Base-by-base conservation (phyloP, 1,140 invertebrate genomes). In the Leptinotarsa undecemlineata region DNA sequence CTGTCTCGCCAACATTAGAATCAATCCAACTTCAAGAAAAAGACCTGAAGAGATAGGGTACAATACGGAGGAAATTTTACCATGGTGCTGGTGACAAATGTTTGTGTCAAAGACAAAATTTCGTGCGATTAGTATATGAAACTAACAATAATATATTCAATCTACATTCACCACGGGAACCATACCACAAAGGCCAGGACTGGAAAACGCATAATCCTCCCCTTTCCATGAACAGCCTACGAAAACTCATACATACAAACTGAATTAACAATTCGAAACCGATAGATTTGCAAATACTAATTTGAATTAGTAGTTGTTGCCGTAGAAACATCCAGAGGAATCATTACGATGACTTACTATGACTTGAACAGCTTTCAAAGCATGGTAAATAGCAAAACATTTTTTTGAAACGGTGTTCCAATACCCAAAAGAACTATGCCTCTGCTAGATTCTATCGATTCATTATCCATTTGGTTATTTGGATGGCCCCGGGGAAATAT, bases 341-440 rank as follows among this genome's bases (percentile, higher is more conserved):
- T 92, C 21, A 98, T 99, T 74, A 97, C 94, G 14, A 98, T 95
- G 33, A 92, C 97, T 11, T 99, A 94, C 87, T 99, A 96, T 85
- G 98, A 99, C 86, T 86, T 91, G 21, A 86, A 91, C 61, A 91
- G 91, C 84, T 86, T 98, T 1, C 87, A 88, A 77, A 90, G 93
- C 23, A 86, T 96, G 23, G 84, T 88, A 48, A 89, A 99, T 87
- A 91, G 96, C 6, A 85, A 90, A 75, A 90, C 90, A 78, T 98
- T 96, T 86, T 99, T 99, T 84, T 86, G 90, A 81, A 91, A 88
- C 86, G 95, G 94, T 88, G 86, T 90, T 75, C 94, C 98, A 42
- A 98, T 99, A 82, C 98, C 97, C 1, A 90, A 91, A 79, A 89
- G 98, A 81, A 91, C 96, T 88, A 86, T 98, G 51, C 98, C 98